Evolutionary conservation across 2,888 invertebrate species (phyloP), one percentile per base, ranked within the genome.

Genomic region (Hypomecis atomaria): DNA sequence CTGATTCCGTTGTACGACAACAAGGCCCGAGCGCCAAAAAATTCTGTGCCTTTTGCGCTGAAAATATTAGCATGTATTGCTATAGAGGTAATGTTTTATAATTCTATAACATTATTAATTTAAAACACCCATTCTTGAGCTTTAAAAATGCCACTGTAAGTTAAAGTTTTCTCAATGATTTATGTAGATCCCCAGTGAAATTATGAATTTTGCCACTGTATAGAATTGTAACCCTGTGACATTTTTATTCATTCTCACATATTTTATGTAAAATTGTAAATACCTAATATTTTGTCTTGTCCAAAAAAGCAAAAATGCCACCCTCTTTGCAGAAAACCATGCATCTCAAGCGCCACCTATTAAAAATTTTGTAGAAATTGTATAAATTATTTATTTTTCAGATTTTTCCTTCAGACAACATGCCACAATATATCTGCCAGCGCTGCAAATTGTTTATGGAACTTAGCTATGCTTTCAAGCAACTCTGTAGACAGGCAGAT

Each of bases 51-150:
- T 73, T 91, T 96, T 75, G 93, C 95, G 60, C 85, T 96, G 74
- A 96, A 96, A 92, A 95, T 96, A 78, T 95, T 96, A 94, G 95
- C 96, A 58, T 95, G 96, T 82, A 94, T 96, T 70, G 94, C 96
- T 64, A 94, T 96, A 74, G 96, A 97, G 96, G 96, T 96, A 94
- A 52, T 52, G 0, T 13, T 4, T 5, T 23, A 52, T n/a, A 40
- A 33, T 36, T 40, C 6, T 50, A 13, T 38, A 13, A 52, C 13
- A n/a, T n/a, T 9, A 5, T 50, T 37, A 9, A 11, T 8, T 4
- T 10, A n/a, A 4, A 13, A 9, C 0, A 23, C 0, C 10, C 52
- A 11, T 2, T 23, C 6, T 9, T 33, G 10, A 79, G 70, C 34
- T 5, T 8, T 36, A n/a, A 59, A 50, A 50, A 11, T 37, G 36